These are phyloP conservation scores for Indri indri DNA, from an alignment of 2,113 vertebrate genomes.

Conservation along the genomic window DNA sequence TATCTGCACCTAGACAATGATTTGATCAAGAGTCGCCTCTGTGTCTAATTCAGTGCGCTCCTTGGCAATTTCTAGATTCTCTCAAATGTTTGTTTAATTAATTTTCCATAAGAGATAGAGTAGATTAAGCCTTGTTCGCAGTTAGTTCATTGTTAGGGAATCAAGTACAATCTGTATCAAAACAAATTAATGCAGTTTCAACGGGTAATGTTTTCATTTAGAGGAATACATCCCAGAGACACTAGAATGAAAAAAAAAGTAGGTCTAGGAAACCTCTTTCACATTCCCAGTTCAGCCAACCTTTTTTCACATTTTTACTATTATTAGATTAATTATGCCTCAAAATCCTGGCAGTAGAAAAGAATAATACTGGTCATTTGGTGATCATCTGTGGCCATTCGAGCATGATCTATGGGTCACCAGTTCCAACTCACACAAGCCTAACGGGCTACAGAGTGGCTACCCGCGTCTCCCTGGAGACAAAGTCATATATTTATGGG, in stretches of 20 bases:
- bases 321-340: neutral
- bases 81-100: neutral
- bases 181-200: conserved; percentile 6
- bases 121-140: neutral
- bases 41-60: neutral
- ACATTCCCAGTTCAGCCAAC: neutral
- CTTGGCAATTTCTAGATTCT: neutral
- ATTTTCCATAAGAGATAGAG: neutral
- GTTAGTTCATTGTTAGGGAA: neutral
- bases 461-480: neutral
- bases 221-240: neutral
- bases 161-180: neutral
- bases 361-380: neutral
- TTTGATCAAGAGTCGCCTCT: neutral
- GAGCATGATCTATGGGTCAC: neutral
- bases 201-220: neutral
- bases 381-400: neutral
- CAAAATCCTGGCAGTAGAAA: neutral
- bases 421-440: neutral
- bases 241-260: neutral
- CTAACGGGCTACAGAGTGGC: neutral
- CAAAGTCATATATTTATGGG: neutral
- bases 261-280: neutral
- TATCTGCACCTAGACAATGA: neutral
- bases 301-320: neutral